Conservation (phyloP, 2,113 vertebrate genomes). For the Pycnonotus jocosus region DNA sequence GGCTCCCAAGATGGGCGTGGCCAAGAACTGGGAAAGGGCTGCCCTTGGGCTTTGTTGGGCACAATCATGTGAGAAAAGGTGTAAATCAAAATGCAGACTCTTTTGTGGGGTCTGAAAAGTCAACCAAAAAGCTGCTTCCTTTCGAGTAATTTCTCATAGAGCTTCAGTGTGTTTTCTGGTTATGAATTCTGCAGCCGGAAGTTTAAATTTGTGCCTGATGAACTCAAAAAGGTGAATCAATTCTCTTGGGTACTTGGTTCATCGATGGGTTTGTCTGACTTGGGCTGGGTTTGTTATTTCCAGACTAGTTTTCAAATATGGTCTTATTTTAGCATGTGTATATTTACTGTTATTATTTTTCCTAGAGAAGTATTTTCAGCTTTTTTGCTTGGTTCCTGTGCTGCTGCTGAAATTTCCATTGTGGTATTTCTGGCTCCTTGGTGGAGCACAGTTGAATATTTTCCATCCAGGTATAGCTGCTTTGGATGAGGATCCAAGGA, state of each 20-base stretch:
- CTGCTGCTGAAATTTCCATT: constrained; percentile 3
- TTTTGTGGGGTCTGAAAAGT: background rate
- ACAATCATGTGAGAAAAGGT: rapidly evolving
- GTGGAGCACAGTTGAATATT: background rate
- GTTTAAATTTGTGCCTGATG: background rate
- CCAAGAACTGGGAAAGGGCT: background rate
- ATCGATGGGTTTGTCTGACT: background rate
- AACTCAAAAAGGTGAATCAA: background rate
- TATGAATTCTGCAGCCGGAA: background rate
- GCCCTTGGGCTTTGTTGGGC: background rate
- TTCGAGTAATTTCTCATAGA: background rate
- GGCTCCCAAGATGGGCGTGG: background rate
- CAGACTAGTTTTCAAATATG: background rate
- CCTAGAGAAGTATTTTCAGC: constrained; percentile 46
- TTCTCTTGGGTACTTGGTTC: background rate
- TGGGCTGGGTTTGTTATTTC: background rate
- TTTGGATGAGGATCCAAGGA: background rate
- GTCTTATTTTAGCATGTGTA: background rate
- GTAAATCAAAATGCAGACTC: background rate
- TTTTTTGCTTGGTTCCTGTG: background rate
- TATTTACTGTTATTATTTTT: constrained; percentile 33
- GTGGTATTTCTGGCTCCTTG: background rate
- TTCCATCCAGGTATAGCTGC: constrained; percentile 46
- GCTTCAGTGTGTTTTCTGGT: background rate
- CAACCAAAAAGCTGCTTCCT: background rate